Evolutionary conservation across 2,888 invertebrate species (phyloP).

Genomic region (Noctua pronuba): DNA sequence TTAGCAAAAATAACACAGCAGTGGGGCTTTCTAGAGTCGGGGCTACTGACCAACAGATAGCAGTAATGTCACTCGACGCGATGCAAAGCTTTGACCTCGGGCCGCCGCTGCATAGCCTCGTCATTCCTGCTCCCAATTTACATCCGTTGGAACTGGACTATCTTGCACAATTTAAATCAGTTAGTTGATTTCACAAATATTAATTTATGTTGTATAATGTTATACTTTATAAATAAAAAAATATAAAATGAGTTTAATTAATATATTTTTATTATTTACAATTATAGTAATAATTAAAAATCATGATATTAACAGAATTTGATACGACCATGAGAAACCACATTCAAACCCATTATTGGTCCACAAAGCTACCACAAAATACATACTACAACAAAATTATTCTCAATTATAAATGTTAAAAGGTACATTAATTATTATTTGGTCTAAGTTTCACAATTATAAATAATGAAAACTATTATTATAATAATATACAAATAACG

Average conservation of each 20-base stretch:
- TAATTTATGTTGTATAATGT: background rate
- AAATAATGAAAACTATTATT: constrained; percentile 88
- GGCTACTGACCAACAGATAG: constrained; percentile 94
- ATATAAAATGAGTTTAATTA: constrained; percentile 80
- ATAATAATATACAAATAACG: constrained; percentile 88
- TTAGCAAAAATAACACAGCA: constrained; percentile 91
- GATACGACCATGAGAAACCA: constrained; percentile 85
- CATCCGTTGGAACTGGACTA: constrained; percentile 98
- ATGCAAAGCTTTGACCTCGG: constrained; percentile 95
- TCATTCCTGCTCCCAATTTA: constrained; percentile 95
- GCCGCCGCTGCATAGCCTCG: constrained; percentile 97
- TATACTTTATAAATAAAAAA: constrained; percentile 64
- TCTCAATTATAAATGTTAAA: constrained; percentile 87
- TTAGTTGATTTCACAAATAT: constrained; percentile 47
- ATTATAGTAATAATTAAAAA: constrained; percentile 82
- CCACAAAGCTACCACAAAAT: constrained; percentile 89
- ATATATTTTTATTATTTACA: constrained; percentile 90
- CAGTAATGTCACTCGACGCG: constrained; percentile 93
- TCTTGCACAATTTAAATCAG: constrained; percentile 92
- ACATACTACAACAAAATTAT: constrained; percentile 85
- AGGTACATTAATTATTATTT: constrained; percentile 91
- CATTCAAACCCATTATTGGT: constrained; percentile 88
- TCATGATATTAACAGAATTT: constrained; percentile 87
- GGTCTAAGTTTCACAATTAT: constrained; percentile 90
- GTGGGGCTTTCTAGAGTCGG: constrained; percentile 98